phyloP scores from a whole-genome alignment of 2,888 invertebrate species.

The Hirtodrosophila trivittata region DNA sequence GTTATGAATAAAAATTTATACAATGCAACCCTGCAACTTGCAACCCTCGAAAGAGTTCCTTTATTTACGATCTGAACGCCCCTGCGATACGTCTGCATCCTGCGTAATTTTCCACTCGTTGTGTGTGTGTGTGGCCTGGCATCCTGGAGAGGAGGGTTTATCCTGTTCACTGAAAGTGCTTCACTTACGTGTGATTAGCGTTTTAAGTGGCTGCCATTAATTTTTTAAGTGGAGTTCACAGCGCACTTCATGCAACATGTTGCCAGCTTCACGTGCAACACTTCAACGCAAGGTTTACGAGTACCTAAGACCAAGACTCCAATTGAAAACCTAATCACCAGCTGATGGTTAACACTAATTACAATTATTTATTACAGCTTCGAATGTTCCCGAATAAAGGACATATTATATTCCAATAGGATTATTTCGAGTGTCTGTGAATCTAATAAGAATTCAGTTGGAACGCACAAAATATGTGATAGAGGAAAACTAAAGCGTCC shows the following conservation, averaged over 20 bases:
- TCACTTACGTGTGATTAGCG: conserved; percentile 74
- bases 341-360: not conserved
- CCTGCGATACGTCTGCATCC: conserved; percentile 20
- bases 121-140: conserved; percentile 10
- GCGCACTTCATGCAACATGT: conserved; percentile 56
- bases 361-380: not conserved
- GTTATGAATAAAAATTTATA: conserved; percentile 53
- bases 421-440: no score
- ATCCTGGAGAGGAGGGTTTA: conserved; percentile 49
- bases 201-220: conserved; percentile 72
- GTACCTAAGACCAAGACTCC: not conserved
- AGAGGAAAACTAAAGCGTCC: no score
- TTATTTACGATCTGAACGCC: conserved; percentile 30
- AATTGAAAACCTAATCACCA: not conserved
- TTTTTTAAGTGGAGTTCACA: conserved; percentile 67
- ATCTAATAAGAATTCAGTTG: no score
- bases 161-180: conserved; percentile 31
- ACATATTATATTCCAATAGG: no score
- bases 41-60: conserved; percentile 49
- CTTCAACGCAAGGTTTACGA: not conserved
- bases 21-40: conserved; percentile 42
- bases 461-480: no score
- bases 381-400: no score
- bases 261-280: conserved; percentile 7
- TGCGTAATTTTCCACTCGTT: conserved; percentile 34